Conservation (phyloP, 30 jellyfish, hydroid and myxozoan genomes). For the Clytia hemisphaerica region DNA sequence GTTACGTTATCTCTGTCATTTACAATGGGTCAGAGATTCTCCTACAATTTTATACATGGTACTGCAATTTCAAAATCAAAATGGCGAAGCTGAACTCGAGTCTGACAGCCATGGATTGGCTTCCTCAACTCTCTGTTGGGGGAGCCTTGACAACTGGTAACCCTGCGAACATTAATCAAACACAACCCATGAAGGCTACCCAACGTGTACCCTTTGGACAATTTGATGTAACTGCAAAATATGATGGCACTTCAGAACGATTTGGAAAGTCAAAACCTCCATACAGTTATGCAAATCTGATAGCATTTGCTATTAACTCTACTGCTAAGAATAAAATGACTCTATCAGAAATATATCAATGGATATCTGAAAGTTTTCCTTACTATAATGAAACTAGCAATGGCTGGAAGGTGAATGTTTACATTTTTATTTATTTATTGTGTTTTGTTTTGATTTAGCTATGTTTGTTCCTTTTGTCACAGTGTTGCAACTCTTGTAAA, state of each 20-base stretch:
- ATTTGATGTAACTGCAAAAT: conserved; percentile 74
- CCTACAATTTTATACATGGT: neutral
- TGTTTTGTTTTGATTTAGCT: too few relatives aligned
- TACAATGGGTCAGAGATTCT: neutral
- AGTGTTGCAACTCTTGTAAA: neutral
- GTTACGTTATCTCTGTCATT: neutral
- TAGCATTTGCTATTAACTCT: conserved; percentile 87
- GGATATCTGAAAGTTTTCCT: conserved; percentile 94
- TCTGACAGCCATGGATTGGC: conserved; percentile 98
- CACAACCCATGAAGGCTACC: conserved; percentile 59
- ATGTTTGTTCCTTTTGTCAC: too few relatives aligned
- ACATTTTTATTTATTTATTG: too few relatives aligned
- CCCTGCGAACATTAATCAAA: conserved; percentile 23
- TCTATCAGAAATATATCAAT: conserved; percentile 74
- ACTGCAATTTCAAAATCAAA: conserved; percentile 2
- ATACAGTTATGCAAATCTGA: conserved; percentile 87
- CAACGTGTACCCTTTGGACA: conserved; percentile 89
- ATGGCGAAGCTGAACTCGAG: conserved; percentile 96
- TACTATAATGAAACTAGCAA: conserved; percentile 80
- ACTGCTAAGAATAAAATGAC: conserved; percentile 69
- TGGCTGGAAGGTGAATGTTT: conserved; percentile 99
- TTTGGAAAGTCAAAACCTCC: conserved; percentile 94
- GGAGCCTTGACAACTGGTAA: conserved; percentile 66
- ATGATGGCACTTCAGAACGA: conserved; percentile 61
- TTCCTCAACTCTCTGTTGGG: conserved; percentile 94